Evolutionary conservation across 2,797 vertebrate species (phyloP).

Genomic region (Staurois parvus): DNA sequence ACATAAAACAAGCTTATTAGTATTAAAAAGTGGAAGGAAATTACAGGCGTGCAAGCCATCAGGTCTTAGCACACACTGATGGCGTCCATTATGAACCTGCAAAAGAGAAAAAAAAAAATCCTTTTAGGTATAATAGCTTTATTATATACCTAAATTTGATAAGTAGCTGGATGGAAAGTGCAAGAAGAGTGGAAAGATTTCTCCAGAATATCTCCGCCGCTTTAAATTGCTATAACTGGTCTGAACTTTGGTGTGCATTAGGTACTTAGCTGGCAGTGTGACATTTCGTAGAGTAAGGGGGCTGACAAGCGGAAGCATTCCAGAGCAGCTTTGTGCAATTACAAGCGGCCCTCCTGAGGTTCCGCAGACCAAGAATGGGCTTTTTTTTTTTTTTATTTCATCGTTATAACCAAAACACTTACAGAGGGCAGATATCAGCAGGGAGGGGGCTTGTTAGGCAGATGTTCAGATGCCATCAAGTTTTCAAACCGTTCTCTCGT

Average conservation of each 20-base stretch:
- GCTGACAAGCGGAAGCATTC: slow-evolving; percentile 52
- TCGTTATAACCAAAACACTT: neutral
- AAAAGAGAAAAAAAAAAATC: neutral
- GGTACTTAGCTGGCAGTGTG: slow-evolving; percentile 57
- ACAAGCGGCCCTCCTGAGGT: slow-evolving; percentile 39
- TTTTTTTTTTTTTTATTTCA: slow-evolving; percentile 4
- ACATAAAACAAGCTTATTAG: slow-evolving; percentile 3
- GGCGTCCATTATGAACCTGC: neutral
- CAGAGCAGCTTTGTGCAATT: slow-evolving; percentile 52
- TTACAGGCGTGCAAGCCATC: neutral
- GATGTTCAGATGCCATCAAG: neutral
- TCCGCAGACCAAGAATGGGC: neutral
- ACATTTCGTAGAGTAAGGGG: slow-evolving; percentile 55
- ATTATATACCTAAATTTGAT: slow-evolving; percentile 34
- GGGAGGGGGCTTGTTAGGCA: slow-evolving; percentile 3
- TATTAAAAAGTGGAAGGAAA: slow-evolving; percentile 1
- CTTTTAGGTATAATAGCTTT: slow-evolving; percentile 38
- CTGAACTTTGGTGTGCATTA: slow-evolving; percentile 53
- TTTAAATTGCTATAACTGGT: slow-evolving; percentile 55
- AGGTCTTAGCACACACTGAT: neutral
- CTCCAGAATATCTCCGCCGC: neutral
- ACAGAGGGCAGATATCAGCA: neutral
- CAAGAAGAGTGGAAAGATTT: slow-evolving; percentile 14
- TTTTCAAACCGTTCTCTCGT: too few species aligned
- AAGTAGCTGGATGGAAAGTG: slow-evolving; percentile 26